Conservation (phyloP, 2,888 invertebrate genomes). For the Sphinx pinastri region DNA sequence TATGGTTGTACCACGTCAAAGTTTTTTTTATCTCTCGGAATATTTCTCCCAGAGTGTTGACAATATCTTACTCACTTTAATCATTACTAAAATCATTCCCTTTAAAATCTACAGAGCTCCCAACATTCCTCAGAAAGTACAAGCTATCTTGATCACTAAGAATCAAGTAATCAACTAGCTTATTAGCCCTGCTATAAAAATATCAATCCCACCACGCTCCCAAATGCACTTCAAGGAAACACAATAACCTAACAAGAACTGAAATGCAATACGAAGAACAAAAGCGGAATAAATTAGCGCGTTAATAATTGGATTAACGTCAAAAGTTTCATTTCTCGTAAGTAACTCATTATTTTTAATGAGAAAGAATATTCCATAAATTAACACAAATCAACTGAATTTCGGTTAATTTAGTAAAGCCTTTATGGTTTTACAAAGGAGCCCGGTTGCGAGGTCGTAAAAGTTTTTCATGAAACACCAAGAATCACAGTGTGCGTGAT, state of each 20-base stretch:
- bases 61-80: no score
- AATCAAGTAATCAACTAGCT: no score
- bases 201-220: no score
- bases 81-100: no score
- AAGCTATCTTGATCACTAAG: no score
- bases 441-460: neutral
- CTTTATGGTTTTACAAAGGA: slow-evolving; percentile 1
- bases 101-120: no score
- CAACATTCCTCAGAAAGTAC: no score
- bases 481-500: slow-evolving; percentile 21
- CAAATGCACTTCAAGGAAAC: neutral
- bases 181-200: no score
- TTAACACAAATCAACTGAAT: slow-evolving; percentile 9
- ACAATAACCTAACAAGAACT: neutral
- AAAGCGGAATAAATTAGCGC: neutral
- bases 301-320: neutral
- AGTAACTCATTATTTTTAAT: neutral
- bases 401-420: slow-evolving; percentile 4
- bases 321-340: neutral
- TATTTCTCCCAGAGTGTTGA: no score
- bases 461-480: slow-evolving; percentile 6
- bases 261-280: neutral
- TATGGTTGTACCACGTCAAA: no score
- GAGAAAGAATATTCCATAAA: slow-evolving; percentile 10
- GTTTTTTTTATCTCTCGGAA: no score